phyloP scores from a whole-genome alignment of 2,888 invertebrate species.

The Bhutanitis thaidina region DNA sequence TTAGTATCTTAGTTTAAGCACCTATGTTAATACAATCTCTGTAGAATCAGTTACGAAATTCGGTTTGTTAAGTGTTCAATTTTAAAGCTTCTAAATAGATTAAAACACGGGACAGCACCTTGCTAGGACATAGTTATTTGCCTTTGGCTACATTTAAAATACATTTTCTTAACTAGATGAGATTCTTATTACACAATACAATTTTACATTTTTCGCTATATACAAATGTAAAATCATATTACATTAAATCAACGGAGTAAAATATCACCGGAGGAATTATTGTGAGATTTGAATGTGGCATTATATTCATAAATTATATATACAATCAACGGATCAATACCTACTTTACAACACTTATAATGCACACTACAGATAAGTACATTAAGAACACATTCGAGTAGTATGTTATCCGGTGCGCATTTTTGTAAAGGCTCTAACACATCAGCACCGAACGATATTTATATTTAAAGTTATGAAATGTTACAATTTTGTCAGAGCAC shows the following conservation, averaged over 20 bases:
- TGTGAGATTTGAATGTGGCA: slow-evolving; percentile 47
- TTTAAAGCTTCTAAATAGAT: slow-evolving; percentile 62
- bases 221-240: slow-evolving; percentile 35
- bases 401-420: slow-evolving; percentile 13
- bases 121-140: slow-evolving; percentile 57
- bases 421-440: neutral
- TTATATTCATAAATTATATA: slow-evolving; percentile 43
- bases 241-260: slow-evolving; percentile 37
- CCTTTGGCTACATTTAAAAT: slow-evolving; percentile 64
- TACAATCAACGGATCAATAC: slow-evolving; percentile 4
- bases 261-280: slow-evolving; percentile 37
- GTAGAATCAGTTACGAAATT: slow-evolving; percentile 32
- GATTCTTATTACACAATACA: slow-evolving; percentile 57
- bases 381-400: slow-evolving; percentile 27
- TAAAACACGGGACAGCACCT: slow-evolving; percentile 66
- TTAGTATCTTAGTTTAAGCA: slow-evolving; percentile 14
- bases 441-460: neutral
- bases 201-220: slow-evolving; percentile 31
- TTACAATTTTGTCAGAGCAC: neutral
- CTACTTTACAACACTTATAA: neutral
- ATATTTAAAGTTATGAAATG: neutral
- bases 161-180: slow-evolving; percentile 35
- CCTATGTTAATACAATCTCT: slow-evolving; percentile 5
- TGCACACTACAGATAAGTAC: slow-evolving; percentile 5
- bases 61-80: slow-evolving; percentile 45